Conservation (phyloP, 2,113 vertebrate genomes). For the Micromys minutus region DNA sequence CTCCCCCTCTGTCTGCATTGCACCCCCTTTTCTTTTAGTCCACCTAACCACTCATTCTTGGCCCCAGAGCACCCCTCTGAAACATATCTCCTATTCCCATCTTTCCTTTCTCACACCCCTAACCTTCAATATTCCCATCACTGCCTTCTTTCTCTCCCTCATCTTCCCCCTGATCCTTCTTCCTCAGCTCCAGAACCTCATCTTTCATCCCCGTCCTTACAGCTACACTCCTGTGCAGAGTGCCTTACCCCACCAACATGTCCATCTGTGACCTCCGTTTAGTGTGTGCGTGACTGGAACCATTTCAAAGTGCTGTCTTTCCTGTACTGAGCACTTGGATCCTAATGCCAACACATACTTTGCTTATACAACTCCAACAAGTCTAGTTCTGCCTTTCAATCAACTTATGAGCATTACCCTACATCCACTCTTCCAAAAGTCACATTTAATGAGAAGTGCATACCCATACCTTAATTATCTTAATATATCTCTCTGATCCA, state of each 20-base stretch:
- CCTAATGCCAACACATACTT: neutral
- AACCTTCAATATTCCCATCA: neutral
- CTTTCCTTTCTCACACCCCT: neutral
- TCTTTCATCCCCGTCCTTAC: neutral
- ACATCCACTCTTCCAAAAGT: neutral
- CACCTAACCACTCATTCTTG: neutral
- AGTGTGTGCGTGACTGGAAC: neutral
- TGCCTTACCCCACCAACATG: neutral
- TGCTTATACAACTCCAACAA: neutral
- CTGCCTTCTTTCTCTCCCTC: neutral
- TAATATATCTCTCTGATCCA: neutral
- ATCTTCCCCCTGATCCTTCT: neutral
- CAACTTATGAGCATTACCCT: neutral
- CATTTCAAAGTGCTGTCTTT: neutral
- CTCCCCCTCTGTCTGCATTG: neutral
- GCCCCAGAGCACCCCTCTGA: neutral
- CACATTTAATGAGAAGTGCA: neutral
- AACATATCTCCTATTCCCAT: neutral
- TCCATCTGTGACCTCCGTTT: neutral
- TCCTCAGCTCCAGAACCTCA: neutral
- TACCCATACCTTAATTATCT: neutral
- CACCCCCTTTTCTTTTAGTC: neutral
- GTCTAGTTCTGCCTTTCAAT: neutral
- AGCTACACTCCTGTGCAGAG: neutral
- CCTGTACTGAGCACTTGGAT: neutral